Percentiles rank a stretch among this genome's conserved stretches.
Conservation (phyloP, 2,797 vertebrate genomes). For the Dendrocincla fuliginosa region DNA sequence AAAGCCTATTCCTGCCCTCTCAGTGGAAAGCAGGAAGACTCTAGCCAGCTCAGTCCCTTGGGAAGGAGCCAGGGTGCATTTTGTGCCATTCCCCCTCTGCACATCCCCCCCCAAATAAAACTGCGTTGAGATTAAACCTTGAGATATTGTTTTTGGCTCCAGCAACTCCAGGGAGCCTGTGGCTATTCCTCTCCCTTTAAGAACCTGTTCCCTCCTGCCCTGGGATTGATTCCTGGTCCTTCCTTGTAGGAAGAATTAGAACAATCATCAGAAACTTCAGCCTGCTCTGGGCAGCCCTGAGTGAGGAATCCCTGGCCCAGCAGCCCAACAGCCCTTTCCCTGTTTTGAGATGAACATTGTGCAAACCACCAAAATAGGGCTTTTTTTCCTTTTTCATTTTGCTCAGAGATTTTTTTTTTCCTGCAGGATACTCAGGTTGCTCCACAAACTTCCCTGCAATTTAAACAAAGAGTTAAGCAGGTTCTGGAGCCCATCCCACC, state of each 20-base stretch:
- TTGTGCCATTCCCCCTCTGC: background rate
- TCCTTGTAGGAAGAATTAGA: background rate
- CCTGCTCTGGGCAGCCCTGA: background rate
- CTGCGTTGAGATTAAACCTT: background rate
- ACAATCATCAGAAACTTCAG: background rate
- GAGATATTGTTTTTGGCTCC: slow-evolving; percentile 51
- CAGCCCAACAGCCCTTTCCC: background rate
- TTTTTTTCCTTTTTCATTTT: too few species aligned
- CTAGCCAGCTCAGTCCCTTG: background rate
- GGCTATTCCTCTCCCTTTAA: slow-evolving; percentile 34
- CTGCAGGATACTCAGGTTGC: background rate
- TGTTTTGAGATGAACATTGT: background rate
- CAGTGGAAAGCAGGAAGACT: background rate
- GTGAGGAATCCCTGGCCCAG: background rate
- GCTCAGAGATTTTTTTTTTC: background rate
- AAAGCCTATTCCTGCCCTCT: background rate
- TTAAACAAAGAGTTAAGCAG: background rate
- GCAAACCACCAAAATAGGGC: background rate
- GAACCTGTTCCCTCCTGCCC: slow-evolving; percentile 45
- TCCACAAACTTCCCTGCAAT: background rate
- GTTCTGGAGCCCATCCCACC: background rate
- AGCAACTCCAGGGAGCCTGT: background rate
- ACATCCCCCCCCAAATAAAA: background rate
- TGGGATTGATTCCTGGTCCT: slow-evolving; percentile 43
- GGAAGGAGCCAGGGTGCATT: background rate